Percentiles rank a stretch among this genome's conserved stretches.
Conservation (phyloP, 2,113 vertebrate genomes). For the Pycnonotus jocosus region DNA sequence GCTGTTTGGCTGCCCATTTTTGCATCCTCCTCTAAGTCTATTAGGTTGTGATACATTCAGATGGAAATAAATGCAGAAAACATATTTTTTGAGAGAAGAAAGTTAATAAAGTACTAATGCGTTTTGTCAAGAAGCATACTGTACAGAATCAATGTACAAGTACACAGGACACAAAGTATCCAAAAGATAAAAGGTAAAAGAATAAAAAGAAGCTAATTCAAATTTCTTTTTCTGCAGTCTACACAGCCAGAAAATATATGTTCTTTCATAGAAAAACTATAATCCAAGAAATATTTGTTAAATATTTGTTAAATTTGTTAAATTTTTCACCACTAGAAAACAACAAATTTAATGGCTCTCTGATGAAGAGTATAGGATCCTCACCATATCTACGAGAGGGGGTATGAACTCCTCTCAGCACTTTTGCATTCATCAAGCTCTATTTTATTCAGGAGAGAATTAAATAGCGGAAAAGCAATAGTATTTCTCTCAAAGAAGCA, state of each 20-base stretch:
- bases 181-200: background rate
- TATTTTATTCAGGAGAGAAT: background rate
- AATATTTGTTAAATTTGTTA: background rate
- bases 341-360: background rate
- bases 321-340: background rate
- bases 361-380: background rate
- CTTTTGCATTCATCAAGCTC: background rate
- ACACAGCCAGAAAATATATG: background rate
- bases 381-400: background rate
- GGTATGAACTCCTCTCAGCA: background rate
- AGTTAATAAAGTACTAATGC: background rate
- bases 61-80: background rate
- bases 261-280: background rate
- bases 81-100: background rate
- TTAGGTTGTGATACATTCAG: background rate
- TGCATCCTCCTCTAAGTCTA: background rate
- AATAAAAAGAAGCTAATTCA: background rate
- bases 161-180: background rate
- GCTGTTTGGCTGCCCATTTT: background rate
- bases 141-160: background rate
- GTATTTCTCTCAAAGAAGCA: background rate
- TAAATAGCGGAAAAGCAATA: background rate
- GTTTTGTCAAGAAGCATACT: background rate
- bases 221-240: background rate
- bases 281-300: background rate